A percentile compares a stretch with the other conserved stretches of the same genome.
Evolutionary conservation across 35 echinoderm and acorn worm genomes (phyloP).

Genomic region (Strongylocentrotus purpuratus): DNA sequence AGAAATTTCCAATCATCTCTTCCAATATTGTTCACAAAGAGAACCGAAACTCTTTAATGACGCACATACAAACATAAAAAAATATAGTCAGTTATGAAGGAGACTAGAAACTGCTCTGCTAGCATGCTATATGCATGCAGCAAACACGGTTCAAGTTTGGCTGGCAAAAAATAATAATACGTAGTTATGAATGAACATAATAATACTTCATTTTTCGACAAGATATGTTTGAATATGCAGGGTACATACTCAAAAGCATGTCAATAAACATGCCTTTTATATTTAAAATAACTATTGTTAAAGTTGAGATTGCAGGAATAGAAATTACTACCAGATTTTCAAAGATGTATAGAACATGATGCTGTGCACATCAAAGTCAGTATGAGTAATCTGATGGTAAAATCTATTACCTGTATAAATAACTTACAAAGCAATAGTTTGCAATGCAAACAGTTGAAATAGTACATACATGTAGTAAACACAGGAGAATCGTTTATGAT

Average conservation of each 20-base stretch:
- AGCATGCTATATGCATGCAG: neutral
- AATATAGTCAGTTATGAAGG: neutral
- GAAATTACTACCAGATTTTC: neutral
- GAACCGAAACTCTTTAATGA: neutral
- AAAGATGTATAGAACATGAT: neutral
- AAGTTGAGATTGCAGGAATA: neutral
- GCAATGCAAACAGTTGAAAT: neutral
- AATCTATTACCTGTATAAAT: neutral
- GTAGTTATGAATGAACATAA: neutral
- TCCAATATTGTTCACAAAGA: neutral
- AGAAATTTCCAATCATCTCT: slow-evolving; percentile 39
- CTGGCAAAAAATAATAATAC: neutral
- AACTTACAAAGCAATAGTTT: neutral
- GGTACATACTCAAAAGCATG: neutral
- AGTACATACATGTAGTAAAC: neutral
- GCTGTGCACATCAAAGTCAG: neutral
- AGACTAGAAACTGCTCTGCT: neutral
- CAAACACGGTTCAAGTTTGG: neutral
- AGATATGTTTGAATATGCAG: neutral
- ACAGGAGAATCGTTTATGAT: neutral
- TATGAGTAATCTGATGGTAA: neutral
- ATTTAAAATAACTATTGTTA: neutral
- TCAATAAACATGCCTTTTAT: neutral
- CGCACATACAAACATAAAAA: neutral
- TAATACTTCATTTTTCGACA: neutral